phyloP scores from a whole-genome alignment of 2,888 invertebrate genomes.

The Amitus sp. region DNA sequence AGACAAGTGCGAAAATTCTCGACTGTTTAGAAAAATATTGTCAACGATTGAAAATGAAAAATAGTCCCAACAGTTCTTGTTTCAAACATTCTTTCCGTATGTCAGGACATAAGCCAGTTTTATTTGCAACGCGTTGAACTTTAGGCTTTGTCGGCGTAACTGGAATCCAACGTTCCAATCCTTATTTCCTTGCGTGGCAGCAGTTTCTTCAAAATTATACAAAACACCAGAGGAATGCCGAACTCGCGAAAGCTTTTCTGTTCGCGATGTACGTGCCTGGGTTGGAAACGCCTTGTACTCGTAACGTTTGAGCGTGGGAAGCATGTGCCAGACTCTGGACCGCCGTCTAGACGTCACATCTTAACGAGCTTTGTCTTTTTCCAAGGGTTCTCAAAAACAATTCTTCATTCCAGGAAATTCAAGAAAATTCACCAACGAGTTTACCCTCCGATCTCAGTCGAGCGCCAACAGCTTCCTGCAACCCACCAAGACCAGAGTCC shows the following conservation, averaged over 20 bases:
- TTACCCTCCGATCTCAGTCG: neutral
- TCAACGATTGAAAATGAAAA: too few relatives aligned
- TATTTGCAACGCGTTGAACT: constrained; percentile 1
- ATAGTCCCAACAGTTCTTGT: too few relatives aligned
- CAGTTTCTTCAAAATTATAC: constrained; percentile 7
- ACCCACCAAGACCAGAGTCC: neutral
- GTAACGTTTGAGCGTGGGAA: too few relatives aligned
- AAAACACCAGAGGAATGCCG: constrained; percentile 10
- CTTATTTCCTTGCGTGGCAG: constrained; percentile 2
- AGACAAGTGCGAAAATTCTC: too few relatives aligned
- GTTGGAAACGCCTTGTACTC: neutral
- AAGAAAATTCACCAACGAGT: constrained; percentile 1
- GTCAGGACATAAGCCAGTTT: constrained; percentile 1
- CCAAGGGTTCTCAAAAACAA: neutral
- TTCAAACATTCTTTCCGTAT: neutral
- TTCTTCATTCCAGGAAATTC: constrained; percentile 11
- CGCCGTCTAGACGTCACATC: too few relatives aligned
- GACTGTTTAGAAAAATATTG: too few relatives aligned
- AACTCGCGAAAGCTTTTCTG: constrained; percentile 2
- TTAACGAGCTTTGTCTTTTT: neutral
- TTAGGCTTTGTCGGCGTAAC: neutral
- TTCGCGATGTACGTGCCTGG: constrained; percentile 8
- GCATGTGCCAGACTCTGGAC: too few relatives aligned
- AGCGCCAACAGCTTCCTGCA: too few relatives aligned
- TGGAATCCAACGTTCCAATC: constrained; percentile 5